Conservation (phyloP, 2,113 vertebrate genomes). For the Charina bottae region DNA sequence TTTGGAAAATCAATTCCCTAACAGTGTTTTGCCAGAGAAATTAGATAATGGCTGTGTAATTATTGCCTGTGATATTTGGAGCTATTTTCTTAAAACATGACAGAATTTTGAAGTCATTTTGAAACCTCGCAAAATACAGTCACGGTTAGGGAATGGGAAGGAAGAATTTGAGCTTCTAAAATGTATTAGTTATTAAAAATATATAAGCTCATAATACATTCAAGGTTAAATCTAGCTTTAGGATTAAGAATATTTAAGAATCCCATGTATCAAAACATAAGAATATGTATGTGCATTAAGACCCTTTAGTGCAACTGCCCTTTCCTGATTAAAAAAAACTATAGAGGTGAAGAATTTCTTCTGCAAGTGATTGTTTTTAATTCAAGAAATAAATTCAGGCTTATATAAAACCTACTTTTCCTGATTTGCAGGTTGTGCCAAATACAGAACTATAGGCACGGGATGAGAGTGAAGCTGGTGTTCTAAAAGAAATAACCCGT, state of each 20-base stretch:
- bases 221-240: slow-evolving; percentile 47
- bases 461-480: neutral
- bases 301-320: neutral
- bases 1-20: slow-evolving; percentile 40
- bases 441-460: neutral
- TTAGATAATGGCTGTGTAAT: slow-evolving; percentile 27
- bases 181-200: slow-evolving; percentile 59
- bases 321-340: neutral
- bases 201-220: slow-evolving; percentile 44
- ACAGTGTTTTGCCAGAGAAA: slow-evolving; percentile 37
- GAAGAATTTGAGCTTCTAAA: slow-evolving; percentile 47
- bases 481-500: neutral
- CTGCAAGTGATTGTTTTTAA: neutral
- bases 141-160: slow-evolving; percentile 7
- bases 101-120: slow-evolving; percentile 37
- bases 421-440: neutral
- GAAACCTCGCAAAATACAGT: slow-evolving; percentile 41
- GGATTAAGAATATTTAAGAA: slow-evolving; percentile 9
- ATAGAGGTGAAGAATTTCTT: neutral
- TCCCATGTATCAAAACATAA: neutral
- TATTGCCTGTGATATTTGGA: slow-evolving; percentile 41
- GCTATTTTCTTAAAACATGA: slow-evolving; percentile 42
- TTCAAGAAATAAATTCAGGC: neutral
- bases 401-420: neutral
- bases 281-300: neutral